phyloP scores from a whole-genome alignment of 2,888 invertebrate species.

The Thera obeliscata region DNA sequence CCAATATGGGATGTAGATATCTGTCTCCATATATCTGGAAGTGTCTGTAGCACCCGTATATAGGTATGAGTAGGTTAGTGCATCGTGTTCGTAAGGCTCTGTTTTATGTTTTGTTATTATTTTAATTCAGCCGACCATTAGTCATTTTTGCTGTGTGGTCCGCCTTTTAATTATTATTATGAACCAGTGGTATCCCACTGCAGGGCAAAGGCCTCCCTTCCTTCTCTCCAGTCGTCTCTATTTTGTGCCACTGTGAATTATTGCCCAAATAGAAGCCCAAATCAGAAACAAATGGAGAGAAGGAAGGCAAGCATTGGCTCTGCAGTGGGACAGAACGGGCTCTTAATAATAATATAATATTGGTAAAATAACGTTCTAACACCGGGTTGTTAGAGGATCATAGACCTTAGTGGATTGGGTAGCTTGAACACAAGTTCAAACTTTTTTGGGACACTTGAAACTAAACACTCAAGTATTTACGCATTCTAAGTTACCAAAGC shows the following conservation, averaged over 20 bases:
- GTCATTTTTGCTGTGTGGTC: slow-evolving; percentile 13
- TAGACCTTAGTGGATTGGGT: not conserved
- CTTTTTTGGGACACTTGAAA: slow-evolving; percentile 19
- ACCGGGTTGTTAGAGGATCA: no score
- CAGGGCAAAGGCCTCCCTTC: no score
- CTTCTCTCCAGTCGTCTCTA: no score
- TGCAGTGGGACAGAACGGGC: no score
- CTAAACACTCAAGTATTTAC: slow-evolving; percentile 26
- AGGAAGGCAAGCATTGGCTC: no score
- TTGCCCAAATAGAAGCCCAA: no score
- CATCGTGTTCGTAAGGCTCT: slow-evolving; percentile 28
- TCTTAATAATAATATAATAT: no score
- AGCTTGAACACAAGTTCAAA: slow-evolving; percentile 12
- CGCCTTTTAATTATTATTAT: no score
- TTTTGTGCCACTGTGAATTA: no score
- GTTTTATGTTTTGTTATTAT: slow-evolving; percentile 31
- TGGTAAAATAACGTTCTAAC: no score
- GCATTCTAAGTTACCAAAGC: slow-evolving; percentile 25
- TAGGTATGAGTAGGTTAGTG: slow-evolving; percentile 38
- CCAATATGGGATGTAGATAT: slow-evolving; percentile 46
- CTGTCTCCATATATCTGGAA: slow-evolving; percentile 46
- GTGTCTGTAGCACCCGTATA: slow-evolving; percentile 37
- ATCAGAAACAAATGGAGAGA: no score
- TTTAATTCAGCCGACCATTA: slow-evolving; percentile 18
- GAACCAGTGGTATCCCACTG: not conserved